Evolutionary conservation across 2,113 vertebrate species (phyloP), one percentile per base, ranked within the genome.

Genomic region (Furnarius figulus): DNA sequence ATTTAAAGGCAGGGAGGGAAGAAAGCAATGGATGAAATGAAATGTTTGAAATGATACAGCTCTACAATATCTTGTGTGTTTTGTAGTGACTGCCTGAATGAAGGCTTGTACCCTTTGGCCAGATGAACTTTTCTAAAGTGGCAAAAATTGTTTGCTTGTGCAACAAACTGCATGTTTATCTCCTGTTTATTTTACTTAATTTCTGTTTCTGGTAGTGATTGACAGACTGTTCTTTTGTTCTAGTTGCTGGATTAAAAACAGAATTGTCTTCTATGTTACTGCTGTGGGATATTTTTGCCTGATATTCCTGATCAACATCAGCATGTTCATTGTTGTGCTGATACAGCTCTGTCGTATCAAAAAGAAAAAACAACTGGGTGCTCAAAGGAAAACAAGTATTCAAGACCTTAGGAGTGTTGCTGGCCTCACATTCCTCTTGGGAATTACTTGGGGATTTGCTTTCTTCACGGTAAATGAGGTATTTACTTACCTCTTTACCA

Each of bases 391-490:
- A 97, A 98, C 98, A 55, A 97, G 98, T 21, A 78, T 99, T 86
- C 97, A 98, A 82, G 99, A 99, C 78, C 94, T 99, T 39, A 98
- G 99, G 75, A 99, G 99, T 73, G 96, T 99, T 67, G 97, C 98
- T 0, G 99, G 99, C 50, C 99, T 99, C 40, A 97, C 99, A 10
- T 97, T 99, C 90, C 97, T 99, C 87, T 98, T 99, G 52, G 99
- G 99, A 82, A 99, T 99, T 92, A 99, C 99, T 75, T 99, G 99
- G 99, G 99, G 99, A 17, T 99, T 99, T 56, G 99, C 99, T 61
- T 99, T 99, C 96, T 99, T 99, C 68, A 99, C 99, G 9, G 98
- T 99, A 75, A 98, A 98, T 79, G 76, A 99, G 70, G 95, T 98
- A 10, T 99, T 99, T 88, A 98, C 98, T 88, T 99, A 99, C 96